Evolutionary conservation across 2,113 vertebrate species (phyloP).

Genomic region (Anarrhichthys ocellatus): DNA sequence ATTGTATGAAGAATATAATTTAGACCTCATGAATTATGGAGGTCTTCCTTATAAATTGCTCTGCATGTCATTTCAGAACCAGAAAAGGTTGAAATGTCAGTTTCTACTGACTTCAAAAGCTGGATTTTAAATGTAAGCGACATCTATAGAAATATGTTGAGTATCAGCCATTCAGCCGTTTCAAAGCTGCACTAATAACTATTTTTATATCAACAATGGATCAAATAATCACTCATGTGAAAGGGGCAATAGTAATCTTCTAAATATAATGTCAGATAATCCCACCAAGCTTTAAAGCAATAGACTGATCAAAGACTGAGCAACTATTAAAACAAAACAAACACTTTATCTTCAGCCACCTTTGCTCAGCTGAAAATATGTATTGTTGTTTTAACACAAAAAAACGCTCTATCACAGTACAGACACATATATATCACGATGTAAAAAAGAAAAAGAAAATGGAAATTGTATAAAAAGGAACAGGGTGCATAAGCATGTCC

Average conservation of each 20-base stretch:
- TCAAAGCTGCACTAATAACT: constrained; percentile 13
- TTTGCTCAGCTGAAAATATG: background rate
- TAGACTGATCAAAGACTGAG: background rate
- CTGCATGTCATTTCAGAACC: constrained; percentile 4
- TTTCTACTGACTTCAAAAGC: constrained; percentile 10
- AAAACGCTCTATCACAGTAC: background rate
- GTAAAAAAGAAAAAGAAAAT: background rate
- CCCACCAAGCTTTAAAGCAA: background rate
- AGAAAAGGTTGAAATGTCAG: background rate
- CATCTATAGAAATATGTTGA: background rate
- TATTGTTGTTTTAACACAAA: background rate
- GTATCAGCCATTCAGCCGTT: background rate
- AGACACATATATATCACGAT: background rate
- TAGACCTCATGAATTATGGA: constrained; percentile 7
- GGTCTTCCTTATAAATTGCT: background rate
- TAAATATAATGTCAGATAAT: background rate
- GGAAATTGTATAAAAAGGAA: background rate
- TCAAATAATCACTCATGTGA: background rate
- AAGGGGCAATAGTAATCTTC: background rate
- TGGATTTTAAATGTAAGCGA: background rate
- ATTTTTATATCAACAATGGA: constrained; percentile 1
- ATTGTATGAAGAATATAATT: constrained; percentile 8
- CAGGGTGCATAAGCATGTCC: background rate
- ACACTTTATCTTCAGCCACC: background rate
- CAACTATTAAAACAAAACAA: background rate